Percentiles rank a stretch among this genome's conserved stretches.
phyloP scores from a whole-genome alignment of 2,888 invertebrate genomes.

The Aphodius sticticus region DNA sequence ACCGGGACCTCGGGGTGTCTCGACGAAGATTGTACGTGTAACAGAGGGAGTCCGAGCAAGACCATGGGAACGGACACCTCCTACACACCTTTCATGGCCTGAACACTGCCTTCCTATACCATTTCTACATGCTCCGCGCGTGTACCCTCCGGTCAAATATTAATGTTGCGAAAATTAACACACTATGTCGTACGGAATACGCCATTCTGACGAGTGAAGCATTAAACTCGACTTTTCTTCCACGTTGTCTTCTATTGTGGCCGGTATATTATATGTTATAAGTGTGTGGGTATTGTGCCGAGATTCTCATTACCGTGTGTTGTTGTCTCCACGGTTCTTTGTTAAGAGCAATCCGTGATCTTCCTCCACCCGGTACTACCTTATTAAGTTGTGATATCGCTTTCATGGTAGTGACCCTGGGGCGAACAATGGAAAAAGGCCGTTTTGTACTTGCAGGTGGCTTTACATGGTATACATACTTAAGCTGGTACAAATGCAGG shows the following conservation, averaged over 20 bases:
- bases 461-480: not conserved
- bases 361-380: not conserved
- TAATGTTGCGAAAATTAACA: not conserved
- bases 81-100: not conserved
- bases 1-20: constrained; percentile 36
- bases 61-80: constrained; percentile 25
- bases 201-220: not conserved
- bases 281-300: not conserved
- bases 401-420: not conserved
- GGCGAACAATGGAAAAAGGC: not conserved
- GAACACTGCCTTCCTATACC: not conserved
- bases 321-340: not conserved
- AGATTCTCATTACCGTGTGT: not conserved
- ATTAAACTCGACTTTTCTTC: not conserved
- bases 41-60: constrained; percentile 24
- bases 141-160: not conserved
- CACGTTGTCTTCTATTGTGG: not conserved
- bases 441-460: not conserved
- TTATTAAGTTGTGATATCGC: not conserved
- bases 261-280: too few relatives aligned
- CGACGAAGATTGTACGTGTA: constrained; percentile 31
- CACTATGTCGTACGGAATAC: not conserved
- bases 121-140: not conserved
- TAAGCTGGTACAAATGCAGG: not conserved
- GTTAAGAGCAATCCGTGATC: not conserved